These are phyloP conservation scores for Kobus ellipsiprymnus DNA, from an alignment of 2,113 vertebrate species.

Conservation along the genomic window DNA sequence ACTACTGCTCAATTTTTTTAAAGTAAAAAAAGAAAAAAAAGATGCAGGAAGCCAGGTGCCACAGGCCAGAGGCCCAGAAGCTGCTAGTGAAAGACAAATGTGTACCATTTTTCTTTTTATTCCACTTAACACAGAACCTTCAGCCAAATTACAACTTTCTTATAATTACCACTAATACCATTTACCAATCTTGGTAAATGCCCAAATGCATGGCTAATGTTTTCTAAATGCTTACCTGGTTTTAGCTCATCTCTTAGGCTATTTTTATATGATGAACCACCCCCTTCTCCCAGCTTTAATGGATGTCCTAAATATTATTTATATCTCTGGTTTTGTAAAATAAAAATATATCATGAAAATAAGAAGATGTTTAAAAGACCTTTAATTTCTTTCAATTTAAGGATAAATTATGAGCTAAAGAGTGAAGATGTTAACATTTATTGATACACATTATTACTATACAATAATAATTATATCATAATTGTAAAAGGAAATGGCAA, in stretches of 20 bases:
- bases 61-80: not conserved
- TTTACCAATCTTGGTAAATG: not conserved
- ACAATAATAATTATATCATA: not conserved
- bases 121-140: not conserved
- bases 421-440: not conserved
- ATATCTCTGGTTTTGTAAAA: not conserved
- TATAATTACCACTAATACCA: not conserved
- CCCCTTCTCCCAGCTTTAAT: not conserved
- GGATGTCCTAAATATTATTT: not conserved
- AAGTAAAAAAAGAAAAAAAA: not conserved
- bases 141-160: not conserved
- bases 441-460: not conserved
- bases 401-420: not conserved
- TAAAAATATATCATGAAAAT: constrained; percentile 22
- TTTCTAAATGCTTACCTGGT: not conserved
- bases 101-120: not conserved
- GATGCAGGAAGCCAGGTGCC: not conserved
- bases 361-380: not conserved
- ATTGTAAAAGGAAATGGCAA: not conserved
- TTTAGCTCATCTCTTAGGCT: not conserved
- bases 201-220: not conserved
- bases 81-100: not conserved
- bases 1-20: not conserved
- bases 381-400: constrained; percentile 6
- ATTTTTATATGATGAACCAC: not conserved